phyloP scores from a whole-genome alignment of 2,113 vertebrate genomes.

The Rhegmatorhina hoffmannsi region DNA sequence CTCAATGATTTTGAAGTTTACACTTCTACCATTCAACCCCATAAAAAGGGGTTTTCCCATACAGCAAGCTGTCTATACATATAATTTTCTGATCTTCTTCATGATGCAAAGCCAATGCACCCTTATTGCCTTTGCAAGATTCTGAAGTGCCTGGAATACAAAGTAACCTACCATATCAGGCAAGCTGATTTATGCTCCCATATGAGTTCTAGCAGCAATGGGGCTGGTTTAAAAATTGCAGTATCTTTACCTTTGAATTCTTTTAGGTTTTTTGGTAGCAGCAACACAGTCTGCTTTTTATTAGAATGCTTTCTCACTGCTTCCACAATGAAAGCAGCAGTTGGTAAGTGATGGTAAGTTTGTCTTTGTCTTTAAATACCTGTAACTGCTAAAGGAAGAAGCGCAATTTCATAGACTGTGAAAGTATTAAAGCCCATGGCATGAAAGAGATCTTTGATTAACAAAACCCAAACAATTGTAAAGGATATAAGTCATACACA shows the following conservation, averaged over 20 bases:
- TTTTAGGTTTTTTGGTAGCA: slow-evolving; percentile 1
- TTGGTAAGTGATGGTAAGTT: slow-evolving; percentile 23
- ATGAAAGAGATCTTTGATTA: slow-evolving; percentile 31
- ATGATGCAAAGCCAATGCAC: neutral
- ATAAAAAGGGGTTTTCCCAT: neutral
- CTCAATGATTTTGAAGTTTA: neutral
- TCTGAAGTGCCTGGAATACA: neutral
- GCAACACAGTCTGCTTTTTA: slow-evolving; percentile 1
- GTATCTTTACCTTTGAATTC: neutral
- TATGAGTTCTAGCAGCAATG: neutral
- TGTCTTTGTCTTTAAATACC: slow-evolving; percentile 17
- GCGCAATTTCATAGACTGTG: neutral
- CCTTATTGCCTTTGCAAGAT: neutral
- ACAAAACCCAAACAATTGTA: slow-evolving; percentile 42
- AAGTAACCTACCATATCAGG: neutral
- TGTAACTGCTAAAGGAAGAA: slow-evolving; percentile 8
- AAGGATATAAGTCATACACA: neutral
- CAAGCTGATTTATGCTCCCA: neutral
- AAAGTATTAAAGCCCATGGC: slow-evolving; percentile 10
- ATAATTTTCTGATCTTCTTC: neutral
- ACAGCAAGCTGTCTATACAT: neutral
- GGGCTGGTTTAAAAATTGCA: neutral
- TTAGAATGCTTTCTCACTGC: neutral
- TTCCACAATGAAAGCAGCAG: slow-evolving; percentile 31
- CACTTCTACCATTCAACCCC: neutral